These are phyloP conservation scores for Drosophila pseudotalamancana DNA, from an alignment of 2,888 invertebrate genomes.

Conservation along the genomic window DNA sequence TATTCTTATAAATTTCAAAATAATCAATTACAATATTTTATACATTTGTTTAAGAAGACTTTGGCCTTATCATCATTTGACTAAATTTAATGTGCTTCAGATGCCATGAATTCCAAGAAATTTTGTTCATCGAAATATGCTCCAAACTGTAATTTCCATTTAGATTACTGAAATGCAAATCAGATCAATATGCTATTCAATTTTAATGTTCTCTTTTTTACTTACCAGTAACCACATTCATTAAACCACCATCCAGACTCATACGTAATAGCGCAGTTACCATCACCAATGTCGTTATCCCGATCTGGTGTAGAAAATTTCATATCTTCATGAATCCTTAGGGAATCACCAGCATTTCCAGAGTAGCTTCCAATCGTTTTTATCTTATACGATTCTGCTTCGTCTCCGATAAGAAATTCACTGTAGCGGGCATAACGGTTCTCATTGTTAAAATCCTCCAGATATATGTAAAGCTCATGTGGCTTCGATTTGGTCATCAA, in stretches of 20 bases:
- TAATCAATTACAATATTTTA: too few species aligned
- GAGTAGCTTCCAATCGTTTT: constrained; percentile 6
- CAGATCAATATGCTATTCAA: too few species aligned
- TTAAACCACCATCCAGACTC: constrained; percentile 27
- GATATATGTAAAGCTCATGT: constrained; percentile 15
- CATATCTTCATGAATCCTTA: background rate
- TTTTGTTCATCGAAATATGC: too few species aligned
- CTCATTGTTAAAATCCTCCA: background rate
- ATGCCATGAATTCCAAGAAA: background rate
- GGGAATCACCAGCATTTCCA: constrained; percentile 15
- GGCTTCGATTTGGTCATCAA: constrained; percentile 10
- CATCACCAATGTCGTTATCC: constrained; percentile 6
- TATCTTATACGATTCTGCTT: constrained; percentile 4
- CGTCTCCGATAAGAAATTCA: constrained; percentile 12
- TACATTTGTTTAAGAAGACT: background rate
- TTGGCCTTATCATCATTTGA: constrained; percentile 27
- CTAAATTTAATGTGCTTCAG: constrained; percentile 13
- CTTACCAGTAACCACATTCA: background rate
- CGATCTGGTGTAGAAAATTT: constrained; percentile 18
- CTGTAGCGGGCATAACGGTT: constrained; percentile 5
- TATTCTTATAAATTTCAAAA: too few species aligned
- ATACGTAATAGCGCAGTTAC: constrained; percentile 8
- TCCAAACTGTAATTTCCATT: too few species aligned
- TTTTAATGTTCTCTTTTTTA: too few species aligned
- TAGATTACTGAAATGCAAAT: constrained; percentile 13